Base-by-base conservation (phyloP, 1,140 invertebrate species). In the Chironomus striatipennis region DNA sequence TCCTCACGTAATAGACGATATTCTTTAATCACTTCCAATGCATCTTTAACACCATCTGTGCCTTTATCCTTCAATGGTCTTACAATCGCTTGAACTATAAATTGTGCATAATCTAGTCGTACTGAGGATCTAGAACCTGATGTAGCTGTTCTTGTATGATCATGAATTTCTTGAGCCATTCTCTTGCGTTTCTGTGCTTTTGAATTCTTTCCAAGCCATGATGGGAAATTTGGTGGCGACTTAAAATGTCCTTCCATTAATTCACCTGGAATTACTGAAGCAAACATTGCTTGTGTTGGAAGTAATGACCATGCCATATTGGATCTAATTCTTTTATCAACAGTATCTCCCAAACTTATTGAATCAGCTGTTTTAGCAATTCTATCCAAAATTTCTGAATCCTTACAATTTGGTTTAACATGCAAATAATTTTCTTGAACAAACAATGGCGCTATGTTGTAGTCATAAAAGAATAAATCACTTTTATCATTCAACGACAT, bases 391-490 rank as follows among this genome's bases (percentile, higher is more conserved):
- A 86, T 76, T 79, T 89, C 84, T 21, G 81, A 80, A 74, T 87
- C 88, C 74, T 15, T 43, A 74, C 85, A 87, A 73, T 87, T 83
- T 0, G 93, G 93, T 15, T 82, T 79, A 0, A 92, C 91, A 73
- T 86, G 86, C 0, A 94, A 84, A 85, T 99, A 99, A 85, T 99
- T 99, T 82, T 99, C 97, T 80, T 99, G 96, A 0, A 99, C 94
- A 85, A 99, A 99, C 18, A 99, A 85, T 8, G 97, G 94, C 5
- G 90, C 90, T 75, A 99, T 88, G 79, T 89, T 96, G 83, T 99
- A 99, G 85, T 99, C 98, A 77, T 95, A 90, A 84, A 99, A 99
- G 84, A 99, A 99, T 64, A 99, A 83, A 79, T 94, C 91, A 72
- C 89, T 90, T 83, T 96, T 98, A 78, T 98, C 94, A 77, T 89